Evolutionary conservation across 2,888 invertebrate genomes (phyloP).

Genomic region (Drosophila falleni): DNA sequence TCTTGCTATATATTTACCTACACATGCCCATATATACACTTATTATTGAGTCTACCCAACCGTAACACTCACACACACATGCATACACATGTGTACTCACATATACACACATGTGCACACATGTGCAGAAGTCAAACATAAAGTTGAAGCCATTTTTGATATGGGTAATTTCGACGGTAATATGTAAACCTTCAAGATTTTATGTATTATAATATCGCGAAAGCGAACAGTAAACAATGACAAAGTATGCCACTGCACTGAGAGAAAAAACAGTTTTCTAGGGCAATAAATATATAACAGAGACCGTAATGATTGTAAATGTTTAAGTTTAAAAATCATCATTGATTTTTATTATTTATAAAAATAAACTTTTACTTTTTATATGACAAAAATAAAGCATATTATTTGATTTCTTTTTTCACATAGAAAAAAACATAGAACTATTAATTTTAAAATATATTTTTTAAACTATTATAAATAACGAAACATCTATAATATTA

Average conservation of each 20-base stretch:
- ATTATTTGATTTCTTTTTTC: too few species aligned
- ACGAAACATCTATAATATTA: too few species aligned
- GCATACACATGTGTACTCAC: not conserved
- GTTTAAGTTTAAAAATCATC: too few species aligned
- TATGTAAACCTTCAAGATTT: not conserved
- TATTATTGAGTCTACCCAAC: slow-evolving; percentile 15
- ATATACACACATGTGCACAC: too few species aligned
- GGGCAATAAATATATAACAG: not conserved
- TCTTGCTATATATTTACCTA: slow-evolving; percentile 5
- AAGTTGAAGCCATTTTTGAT: slow-evolving; percentile 19
- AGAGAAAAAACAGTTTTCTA: not conserved
- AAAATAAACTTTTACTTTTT: too few species aligned
- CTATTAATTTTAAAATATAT: too few species aligned
- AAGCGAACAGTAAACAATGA: not conserved
- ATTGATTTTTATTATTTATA: too few species aligned
- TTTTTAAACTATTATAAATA: too few species aligned
- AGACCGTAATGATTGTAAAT: too few species aligned
- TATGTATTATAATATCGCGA: not conserved
- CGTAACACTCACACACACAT: not conserved
- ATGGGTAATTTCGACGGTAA: slow-evolving; percentile 8
- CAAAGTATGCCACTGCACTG: not conserved
- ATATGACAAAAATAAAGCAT: too few species aligned
- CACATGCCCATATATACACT: slow-evolving; percentile 5
- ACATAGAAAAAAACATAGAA: too few species aligned
- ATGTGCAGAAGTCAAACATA: slow-evolving; percentile 8